These are phyloP conservation scores for Lepidurus apus DNA, from an alignment of 1,140 invertebrate species.

Conservation along the genomic window DNA sequence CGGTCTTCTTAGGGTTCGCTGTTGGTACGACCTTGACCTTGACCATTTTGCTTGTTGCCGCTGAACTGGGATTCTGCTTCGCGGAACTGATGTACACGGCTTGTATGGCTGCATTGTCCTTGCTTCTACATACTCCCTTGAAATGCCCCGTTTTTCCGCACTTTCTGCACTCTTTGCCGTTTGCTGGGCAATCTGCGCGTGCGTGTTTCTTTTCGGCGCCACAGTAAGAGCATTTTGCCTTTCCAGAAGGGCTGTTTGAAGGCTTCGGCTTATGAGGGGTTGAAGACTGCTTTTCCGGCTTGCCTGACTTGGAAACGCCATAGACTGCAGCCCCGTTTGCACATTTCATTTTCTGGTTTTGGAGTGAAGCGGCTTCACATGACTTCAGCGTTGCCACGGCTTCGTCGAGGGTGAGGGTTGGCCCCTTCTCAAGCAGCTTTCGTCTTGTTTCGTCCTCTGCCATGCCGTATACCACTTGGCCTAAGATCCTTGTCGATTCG, in stretches of 20 bases:
- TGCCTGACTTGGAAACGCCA: neutral
- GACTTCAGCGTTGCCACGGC: neutral
- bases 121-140: no score
- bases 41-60: neutral
- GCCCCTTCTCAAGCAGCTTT: constrained; percentile 25
- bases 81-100: neutral
- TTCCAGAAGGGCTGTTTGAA: neutral
- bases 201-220: neutral
- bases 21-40: neutral
- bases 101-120: neutral
- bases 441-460: neutral
- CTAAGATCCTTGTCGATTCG: neutral
- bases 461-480: constrained; percentile 10
- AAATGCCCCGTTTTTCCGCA: no score
- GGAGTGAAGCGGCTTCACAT: neutral
- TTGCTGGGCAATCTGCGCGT: no score
- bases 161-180: no score
- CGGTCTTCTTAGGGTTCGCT: no score
- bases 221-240: neutral
- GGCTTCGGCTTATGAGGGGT: neutral
- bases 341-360: constrained; percentile 6
- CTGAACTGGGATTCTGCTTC: constrained; percentile 6
- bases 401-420: neutral
- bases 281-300: neutral
- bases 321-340: neutral